A percentile compares a stretch with the other conserved stretches of the same genome.
phyloP scores from a whole-genome alignment of 1,140 invertebrate genomes.

The Drosophila arizonae region DNA sequence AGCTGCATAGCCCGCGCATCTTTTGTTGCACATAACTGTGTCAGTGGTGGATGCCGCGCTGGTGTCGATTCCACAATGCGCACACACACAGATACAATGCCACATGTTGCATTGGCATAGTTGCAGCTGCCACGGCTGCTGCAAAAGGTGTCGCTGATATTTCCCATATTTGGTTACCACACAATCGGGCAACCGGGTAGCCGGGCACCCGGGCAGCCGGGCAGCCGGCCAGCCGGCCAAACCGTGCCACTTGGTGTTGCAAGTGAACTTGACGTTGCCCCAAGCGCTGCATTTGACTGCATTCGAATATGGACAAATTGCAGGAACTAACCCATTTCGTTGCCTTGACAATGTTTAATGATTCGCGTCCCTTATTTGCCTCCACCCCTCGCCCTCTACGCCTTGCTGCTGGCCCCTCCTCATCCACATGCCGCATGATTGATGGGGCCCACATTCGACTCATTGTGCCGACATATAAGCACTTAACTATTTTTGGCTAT shows the following conservation, averaged over 20 bases:
- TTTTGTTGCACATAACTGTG: slow-evolving; percentile 47
- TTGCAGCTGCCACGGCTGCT: slow-evolving; percentile 10
- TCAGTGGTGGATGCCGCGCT: slow-evolving; percentile 29
- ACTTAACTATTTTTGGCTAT: slow-evolving; percentile 9
- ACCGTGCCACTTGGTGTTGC: slow-evolving; percentile 22
- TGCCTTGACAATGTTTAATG: slow-evolving; percentile 55
- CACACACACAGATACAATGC: slow-evolving; percentile 26
- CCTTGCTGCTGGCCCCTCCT: neutral
- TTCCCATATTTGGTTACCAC: slow-evolving; percentile 72
- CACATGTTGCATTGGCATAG: slow-evolving; percentile 27
- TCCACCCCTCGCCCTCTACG: neutral
- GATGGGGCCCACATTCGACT: slow-evolving; percentile 6
- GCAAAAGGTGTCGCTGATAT: slow-evolving; percentile 47
- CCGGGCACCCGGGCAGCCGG: neutral
- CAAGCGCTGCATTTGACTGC: slow-evolving; percentile 16
- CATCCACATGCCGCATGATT: slow-evolving; percentile 11
- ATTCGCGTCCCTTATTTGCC: slow-evolving; percentile 8
- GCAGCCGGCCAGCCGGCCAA: too few relatives aligned
- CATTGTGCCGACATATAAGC: slow-evolving; percentile 1
- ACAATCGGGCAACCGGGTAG: neutral
- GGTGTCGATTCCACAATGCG: slow-evolving; percentile 41
- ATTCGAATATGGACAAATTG: slow-evolving; percentile 72
- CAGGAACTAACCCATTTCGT: slow-evolving; percentile 54
- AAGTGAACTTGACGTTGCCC: slow-evolving; percentile 18
- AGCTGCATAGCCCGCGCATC: slow-evolving; percentile 16